Evolutionary conservation across 2,888 invertebrate species (phyloP), one percentile per base, ranked within the genome.

Genomic region (Miltochrista miniata): DNA sequence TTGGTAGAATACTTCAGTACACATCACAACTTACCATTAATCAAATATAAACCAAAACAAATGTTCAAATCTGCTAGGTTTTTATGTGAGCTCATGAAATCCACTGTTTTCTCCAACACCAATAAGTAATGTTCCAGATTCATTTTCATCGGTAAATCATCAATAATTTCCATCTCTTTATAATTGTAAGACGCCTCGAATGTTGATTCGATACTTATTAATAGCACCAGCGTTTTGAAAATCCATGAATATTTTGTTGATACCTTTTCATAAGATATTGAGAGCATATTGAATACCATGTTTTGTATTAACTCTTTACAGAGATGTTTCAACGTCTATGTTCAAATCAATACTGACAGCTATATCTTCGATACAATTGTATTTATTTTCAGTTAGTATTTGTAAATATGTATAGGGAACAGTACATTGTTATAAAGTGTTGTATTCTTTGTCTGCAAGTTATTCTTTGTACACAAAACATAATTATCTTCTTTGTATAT

Each of bases 21-120:
- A n/a, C n/a, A 36, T 36, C 3, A 5, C 3, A 10, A 75, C 74
- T 44, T 35, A 87, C 87, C 85, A 14, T 76, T 76, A 1, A 70
- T 53, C 24, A 87, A 50, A 67, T 85, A 84, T 50, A 87, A 55
- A 34, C 84, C 87, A 36, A 82, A 82, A 11, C 58, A 70, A 24
- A 77, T 65, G 60, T 78, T 76, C 11, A 79, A 45, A 63, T 87
- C 81, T 33, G 83, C 53, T 31, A 74, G 62, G 41, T 68, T 24
- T 56, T 64, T 70, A 55, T 79, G 54, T 12, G 49, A 49, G 9
- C 41, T 9, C 45, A 62, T 64, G 68, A 77, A 85, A n/a, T 70
- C 54, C 11, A 76, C 45, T 5, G 76, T 54, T 35, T 54, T 64
- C 50, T 72, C 64, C 46, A 87, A 53, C 4, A 72, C 57, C 12